phyloP scores from a whole-genome alignment of 2,113 vertebrate genomes.

The Promerops cafer region DNA sequence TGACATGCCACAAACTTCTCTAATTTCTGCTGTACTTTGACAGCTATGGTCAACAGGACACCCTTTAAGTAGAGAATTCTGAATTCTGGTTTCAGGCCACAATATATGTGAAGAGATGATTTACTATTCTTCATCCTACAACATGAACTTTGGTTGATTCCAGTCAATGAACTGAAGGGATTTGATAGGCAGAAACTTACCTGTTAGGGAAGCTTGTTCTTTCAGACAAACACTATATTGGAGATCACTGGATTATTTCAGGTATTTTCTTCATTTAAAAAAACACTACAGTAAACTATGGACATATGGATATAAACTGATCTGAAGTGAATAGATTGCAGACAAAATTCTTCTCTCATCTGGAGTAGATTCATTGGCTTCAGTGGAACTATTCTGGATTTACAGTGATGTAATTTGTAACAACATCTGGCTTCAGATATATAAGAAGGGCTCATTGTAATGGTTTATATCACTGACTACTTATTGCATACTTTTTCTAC shows the following conservation, averaged over 20 bases:
- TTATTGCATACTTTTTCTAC: not conserved
- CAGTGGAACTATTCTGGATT: slow-evolving; percentile 48
- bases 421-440: slow-evolving; percentile 28
- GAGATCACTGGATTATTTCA: not conserved
- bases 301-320: not conserved
- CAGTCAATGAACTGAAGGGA: not conserved
- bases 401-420: slow-evolving; percentile 54
- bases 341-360: slow-evolving; percentile 52
- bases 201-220: not conserved
- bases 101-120: not conserved
- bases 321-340: slow-evolving; percentile 26
- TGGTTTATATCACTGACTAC: slow-evolving; percentile 34
- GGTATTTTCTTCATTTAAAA: not conserved
- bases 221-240: not conserved
- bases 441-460: not conserved
- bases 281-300: not conserved
- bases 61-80: not conserved
- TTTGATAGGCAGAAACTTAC: not conserved
- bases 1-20: not conserved
- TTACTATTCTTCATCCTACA: not conserved
- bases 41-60: not conserved
- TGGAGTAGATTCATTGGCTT: slow-evolving; percentile 40
- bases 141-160: not conserved
- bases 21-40: not conserved
- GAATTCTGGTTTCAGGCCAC: not conserved